Conservation (phyloP, 2,888 invertebrate species). For the Hipparchia sbordonii region DNA sequence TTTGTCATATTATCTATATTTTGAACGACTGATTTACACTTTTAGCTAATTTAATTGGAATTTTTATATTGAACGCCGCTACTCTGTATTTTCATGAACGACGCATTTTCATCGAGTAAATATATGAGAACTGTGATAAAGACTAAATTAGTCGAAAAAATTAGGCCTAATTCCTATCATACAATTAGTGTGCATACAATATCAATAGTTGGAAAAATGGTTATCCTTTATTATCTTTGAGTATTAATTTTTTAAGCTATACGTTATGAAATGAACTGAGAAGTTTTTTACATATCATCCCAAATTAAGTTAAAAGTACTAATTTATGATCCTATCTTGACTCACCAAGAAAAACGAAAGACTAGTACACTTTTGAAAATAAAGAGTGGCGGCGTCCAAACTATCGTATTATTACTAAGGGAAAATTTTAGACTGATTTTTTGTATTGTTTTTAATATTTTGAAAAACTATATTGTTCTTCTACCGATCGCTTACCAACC, state of each 20-base stretch:
- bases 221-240: background rate
- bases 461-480: conserved; percentile 37
- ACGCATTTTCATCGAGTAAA: no score
- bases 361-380: no score
- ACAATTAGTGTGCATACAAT: no score
- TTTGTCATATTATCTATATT: conserved; percentile 1
- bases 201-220: background rate
- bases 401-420: conserved; percentile 56
- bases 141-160: background rate
- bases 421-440: conserved; percentile 70
- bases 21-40: conserved; percentile 33
- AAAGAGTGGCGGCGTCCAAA: conserved; percentile 21
- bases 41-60: conserved; percentile 25
- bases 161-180: background rate
- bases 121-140: background rate
- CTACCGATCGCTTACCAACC: conserved; percentile 26
- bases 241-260: background rate
- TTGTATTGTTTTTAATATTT: conserved; percentile 52
- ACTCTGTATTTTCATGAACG: background rate
- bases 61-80: conserved; percentile 20
- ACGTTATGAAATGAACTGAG: background rate
- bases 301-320: background rate
- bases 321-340: no score
- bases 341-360: no score
- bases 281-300: background rate